Conservation (phyloP, 2,888 invertebrate species). For the Monopis laevigella region DNA sequence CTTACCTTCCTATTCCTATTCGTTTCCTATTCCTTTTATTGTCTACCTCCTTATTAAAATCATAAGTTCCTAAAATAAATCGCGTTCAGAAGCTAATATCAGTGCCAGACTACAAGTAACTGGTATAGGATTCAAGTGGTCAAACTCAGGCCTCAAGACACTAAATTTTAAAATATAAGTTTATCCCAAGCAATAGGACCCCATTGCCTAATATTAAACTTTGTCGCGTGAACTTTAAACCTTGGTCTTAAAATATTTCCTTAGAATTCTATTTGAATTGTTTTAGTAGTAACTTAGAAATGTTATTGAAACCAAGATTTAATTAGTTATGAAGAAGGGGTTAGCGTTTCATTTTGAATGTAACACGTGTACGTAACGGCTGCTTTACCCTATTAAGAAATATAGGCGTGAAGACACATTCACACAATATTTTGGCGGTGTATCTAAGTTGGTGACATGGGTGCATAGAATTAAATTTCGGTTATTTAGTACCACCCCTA, state of each 20-base stretch:
- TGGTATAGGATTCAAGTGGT: too few relatives aligned
- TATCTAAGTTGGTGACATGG: too few relatives aligned
- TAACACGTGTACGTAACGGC: slow-evolving; percentile 44
- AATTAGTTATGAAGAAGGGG: slow-evolving; percentile 13
- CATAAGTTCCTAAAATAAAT: too few relatives aligned
- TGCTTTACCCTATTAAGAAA: slow-evolving; percentile 9
- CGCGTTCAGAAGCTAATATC: too few relatives aligned
- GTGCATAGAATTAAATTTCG: too few relatives aligned
- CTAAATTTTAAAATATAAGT: slow-evolving; percentile 58
- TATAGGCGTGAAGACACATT: slow-evolving; percentile 8
- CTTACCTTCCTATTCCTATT: too few relatives aligned
- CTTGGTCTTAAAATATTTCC: slow-evolving; percentile 1
- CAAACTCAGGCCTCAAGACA: slow-evolving; percentile 46
- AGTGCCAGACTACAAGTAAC: too few relatives aligned
- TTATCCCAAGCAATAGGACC: slow-evolving; percentile 27
- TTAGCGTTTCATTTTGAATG: slow-evolving; percentile 44
- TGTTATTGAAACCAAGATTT: not conserved
- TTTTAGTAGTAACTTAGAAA: not conserved
- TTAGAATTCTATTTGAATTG: not conserved
- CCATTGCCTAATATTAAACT: not conserved
- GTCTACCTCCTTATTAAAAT: too few relatives aligned
- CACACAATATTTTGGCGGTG: too few relatives aligned
- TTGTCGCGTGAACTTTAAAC: not conserved
- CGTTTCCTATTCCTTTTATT: too few relatives aligned
- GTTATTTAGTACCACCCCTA: too few relatives aligned